phyloP scores from a whole-genome alignment of 35 echinoderm and acorn worm genomes.

The Apostichopus parvimensis region DNA sequence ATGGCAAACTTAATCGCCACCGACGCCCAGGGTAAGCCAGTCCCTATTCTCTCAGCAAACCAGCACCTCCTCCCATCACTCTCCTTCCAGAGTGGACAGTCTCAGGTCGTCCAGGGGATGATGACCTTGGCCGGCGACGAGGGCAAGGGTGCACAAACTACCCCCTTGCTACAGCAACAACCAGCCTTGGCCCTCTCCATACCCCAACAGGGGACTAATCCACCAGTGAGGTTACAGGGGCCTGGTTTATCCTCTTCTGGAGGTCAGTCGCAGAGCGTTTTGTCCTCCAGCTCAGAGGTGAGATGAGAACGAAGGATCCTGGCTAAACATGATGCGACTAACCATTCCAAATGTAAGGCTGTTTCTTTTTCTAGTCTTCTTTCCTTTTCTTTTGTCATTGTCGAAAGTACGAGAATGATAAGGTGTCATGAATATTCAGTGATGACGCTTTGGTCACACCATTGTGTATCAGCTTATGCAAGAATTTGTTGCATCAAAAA shows the following conservation, averaged over 20 bases:
- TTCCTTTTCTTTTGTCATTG: neutral
- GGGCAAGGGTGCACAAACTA: constrained; percentile 54
- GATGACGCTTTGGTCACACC: neutral
- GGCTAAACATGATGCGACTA: neutral
- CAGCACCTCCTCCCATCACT: constrained; percentile 56
- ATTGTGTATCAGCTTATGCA: too few species aligned
- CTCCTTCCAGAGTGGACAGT: constrained; percentile 60
- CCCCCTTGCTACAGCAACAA: constrained; percentile 57
- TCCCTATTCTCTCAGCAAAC: constrained; percentile 63
- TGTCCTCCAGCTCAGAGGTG: constrained; percentile 31
- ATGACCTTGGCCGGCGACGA: constrained; percentile 66
- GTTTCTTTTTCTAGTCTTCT: neutral
- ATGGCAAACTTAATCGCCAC: constrained; percentile 75
- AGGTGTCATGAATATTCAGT: neutral
- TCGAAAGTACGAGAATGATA: too few species aligned
- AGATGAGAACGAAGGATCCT: neutral
- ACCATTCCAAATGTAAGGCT: constrained; percentile 33
- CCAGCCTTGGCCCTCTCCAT: constrained; percentile 66
- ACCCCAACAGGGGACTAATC: constrained; percentile 63
- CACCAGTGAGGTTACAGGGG: constrained; percentile 79
- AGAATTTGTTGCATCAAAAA: too few species aligned
- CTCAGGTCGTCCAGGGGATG: constrained; percentile 60
- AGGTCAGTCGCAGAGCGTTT: constrained; percentile 3
- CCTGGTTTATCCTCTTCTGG: constrained; percentile 30
- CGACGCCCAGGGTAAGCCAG: constrained; percentile 72